Base-by-base conservation (phyloP, 2,113 vertebrate species). In the Maccullochella peelii region DNA sequence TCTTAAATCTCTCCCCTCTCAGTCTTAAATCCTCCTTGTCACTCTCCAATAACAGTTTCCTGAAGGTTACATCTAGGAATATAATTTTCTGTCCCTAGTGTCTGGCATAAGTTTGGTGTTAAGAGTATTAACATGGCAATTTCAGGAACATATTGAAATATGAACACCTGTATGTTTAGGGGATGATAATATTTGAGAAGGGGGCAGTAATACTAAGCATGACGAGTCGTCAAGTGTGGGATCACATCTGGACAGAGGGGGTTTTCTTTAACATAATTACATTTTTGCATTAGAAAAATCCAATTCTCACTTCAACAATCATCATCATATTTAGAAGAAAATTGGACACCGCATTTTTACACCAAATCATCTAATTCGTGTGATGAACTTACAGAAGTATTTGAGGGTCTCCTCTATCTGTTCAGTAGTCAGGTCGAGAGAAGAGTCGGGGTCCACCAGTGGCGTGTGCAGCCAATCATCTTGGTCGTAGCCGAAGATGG, bases 381-480 rank as follows among this genome's bases (percentile, higher is more conserved):
- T 52, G 61, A 57, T 50, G 1, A 27, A 97, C 98, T 99, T 95
- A 99, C 98, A 96, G 91, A 99, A 99, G 87, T 99, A 99, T 86
- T 99, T 99, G 93, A 99, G 95, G 57, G 98, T 99, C 95, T 99
- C 98, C 91, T 99, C 98, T 58, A 98, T 98, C 93, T 99, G 98
- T 89, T 99, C 97, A 21, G 97, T 96, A 36, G 98, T 98, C 95
- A 99, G 95, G 92, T 99, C 96, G 21, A 99, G 91, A 93, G 93
- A 96, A 1, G 93, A 92, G 80, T 98, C 96, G 0, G 97, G 97
- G 57, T 96, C 97, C 90, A 99, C 95, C 89, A 99, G 96, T 8
- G 98, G 98, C 0, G 98, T 99, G 82, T 98, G 98, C 55, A 99
- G 96, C 98, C 98, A 99, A 94, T 99, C 98, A 95, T 98, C 98